Conservation (phyloP, 2,888 invertebrate species). For the Hemistola chrysoprasaria region DNA sequence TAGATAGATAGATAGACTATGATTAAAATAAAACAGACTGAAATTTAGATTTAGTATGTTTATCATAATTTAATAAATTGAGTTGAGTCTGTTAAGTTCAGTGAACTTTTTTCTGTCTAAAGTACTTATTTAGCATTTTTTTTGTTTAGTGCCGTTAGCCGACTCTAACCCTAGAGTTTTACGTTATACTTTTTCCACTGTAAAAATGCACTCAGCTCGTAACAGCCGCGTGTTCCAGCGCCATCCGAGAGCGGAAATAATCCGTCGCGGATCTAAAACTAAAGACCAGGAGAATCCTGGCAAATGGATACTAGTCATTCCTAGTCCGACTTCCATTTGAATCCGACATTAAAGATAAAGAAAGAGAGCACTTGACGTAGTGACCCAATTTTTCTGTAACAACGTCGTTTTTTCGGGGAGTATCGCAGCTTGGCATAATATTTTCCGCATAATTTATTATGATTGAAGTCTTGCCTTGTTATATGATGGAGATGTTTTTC, state of each 20-base stretch:
- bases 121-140: no score
- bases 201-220: constrained; percentile 7
- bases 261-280: constrained; percentile 10
- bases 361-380: constrained; percentile 16
- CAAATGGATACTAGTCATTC: constrained; percentile 6
- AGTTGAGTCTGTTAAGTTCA: no score
- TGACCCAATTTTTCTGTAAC: constrained; percentile 15
- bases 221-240: constrained; percentile 7
- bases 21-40: no score
- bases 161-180: no score
- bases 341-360: constrained; percentile 15
- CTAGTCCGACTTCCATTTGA: constrained; percentile 6
- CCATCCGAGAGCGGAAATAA: constrained; percentile 11
- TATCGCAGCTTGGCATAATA: neutral
- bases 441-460: constrained; percentile 8
- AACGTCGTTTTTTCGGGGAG: constrained; percentile 1
- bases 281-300: constrained; percentile 7
- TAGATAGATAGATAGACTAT: no score
- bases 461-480: no score
- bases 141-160: no score
- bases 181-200: neutral
- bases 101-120: no score
- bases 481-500: no score
- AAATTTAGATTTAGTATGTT: no score
- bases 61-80: no score